phyloP scores from a whole-genome alignment of 1,140 invertebrate species.

The Dufourea novaeangliae region DNA sequence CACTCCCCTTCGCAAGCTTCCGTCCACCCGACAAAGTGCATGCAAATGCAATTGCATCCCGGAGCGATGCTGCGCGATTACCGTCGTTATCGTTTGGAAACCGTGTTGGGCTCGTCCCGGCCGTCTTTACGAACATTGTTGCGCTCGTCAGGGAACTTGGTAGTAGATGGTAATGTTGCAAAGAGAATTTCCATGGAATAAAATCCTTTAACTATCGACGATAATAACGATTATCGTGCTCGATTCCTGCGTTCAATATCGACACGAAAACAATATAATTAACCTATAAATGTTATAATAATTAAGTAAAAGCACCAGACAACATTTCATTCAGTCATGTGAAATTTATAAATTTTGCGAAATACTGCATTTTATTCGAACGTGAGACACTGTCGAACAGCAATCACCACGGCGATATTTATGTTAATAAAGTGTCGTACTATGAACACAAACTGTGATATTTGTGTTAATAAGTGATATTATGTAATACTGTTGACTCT shows the following conservation, averaged over 20 bases:
- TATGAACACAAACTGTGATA: too few relatives aligned
- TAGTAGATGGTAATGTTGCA: not conserved
- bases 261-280: not conserved
- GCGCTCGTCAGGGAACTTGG: not conserved
- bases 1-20: not conserved
- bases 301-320: not conserved
- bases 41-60: conserved; percentile 46
- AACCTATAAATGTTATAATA: not conserved
- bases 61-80: conserved; percentile 52
- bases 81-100: conserved; percentile 51
- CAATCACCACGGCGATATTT: too few relatives aligned
- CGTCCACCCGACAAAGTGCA: conserved; percentile 2
- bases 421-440: too few relatives aligned
- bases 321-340: not conserved
- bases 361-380: too few relatives aligned
- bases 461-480: too few relatives aligned
- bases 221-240: conserved; percentile 1
- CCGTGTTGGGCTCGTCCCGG: not conserved
- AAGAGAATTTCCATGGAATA: not conserved
- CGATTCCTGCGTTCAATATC: not conserved
- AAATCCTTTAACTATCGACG: not conserved
- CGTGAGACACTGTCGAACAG: too few relatives aligned
- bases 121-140: conserved; percentile 22
- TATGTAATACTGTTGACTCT: too few relatives aligned
- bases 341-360: too few relatives aligned